Base-by-base conservation (phyloP, 1,140 invertebrate genomes). In the Bradynema listronoti region DNA sequence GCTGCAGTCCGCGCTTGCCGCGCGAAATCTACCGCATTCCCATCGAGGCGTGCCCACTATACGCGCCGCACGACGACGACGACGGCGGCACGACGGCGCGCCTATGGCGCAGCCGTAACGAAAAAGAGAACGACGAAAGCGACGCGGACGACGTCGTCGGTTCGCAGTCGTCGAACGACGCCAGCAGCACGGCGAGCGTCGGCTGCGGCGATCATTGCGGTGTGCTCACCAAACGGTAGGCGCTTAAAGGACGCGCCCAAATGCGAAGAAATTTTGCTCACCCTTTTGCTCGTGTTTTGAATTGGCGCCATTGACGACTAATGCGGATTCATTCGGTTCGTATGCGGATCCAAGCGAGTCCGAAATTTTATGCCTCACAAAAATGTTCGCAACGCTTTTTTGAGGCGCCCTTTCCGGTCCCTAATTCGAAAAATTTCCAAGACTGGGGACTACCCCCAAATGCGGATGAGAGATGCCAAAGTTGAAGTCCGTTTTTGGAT, bases 21-120 rank as follows among this genome's bases (percentile, higher is more conserved):
- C 56, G 59, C 36, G 56, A 61, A 57, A 22, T 61, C 4, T 61
- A 61, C 33, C 34, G 59, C 16, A 54, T 61, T n/a, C 56, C 30
- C 32, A 47, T 60, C 29, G 16, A 29, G 24, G 6, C 24, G 4
- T 57, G 22, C 32, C 25, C 4, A 5, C 5, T 11, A 47, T 53
- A 32, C 32, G 7, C 19, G 27, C 4, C 19, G 27, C 45, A 24
- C 11, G 32, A 24, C 22, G 4, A 29, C 29, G 19, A 2, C 30
- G 24, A 53, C 22, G 16, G 50, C 19, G 24, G 36, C 7, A 39
- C 36, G 50, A 11, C n/a, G 50, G 36, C 14, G 14, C 22, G 5
- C n/a, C 52, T 19, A 43, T n/a, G 25, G 19, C 27, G 7, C 19
- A 19, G 42, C 9, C 9, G 33, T 24, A 46, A 11, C n/a, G 22